These are phyloP conservation scores for Cryptoleucopteryx plumbea DNA, from an alignment of 2,113 vertebrate genomes.

Conservation along the genomic window DNA sequence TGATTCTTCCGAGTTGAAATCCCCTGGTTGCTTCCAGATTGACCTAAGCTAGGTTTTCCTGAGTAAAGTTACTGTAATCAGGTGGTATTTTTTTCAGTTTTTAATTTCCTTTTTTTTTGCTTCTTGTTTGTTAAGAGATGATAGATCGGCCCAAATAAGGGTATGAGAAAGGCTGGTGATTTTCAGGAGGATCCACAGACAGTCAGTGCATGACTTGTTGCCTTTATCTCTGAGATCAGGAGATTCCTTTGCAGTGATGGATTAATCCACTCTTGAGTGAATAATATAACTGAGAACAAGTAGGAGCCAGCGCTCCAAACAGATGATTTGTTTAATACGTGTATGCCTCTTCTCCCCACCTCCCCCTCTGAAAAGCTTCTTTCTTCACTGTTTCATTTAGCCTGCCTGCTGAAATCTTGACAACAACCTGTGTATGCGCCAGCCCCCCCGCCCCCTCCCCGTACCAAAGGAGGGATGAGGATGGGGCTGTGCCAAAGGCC, in stretches of 20 bases:
- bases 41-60: not conserved
- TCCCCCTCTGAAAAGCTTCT: not conserved
- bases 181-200: constrained; percentile 45
- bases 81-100: not conserved
- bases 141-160: constrained; percentile 41
- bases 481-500: not conserved
- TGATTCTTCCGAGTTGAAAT: not conserved
- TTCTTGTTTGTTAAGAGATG: not conserved
- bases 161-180: not conserved
- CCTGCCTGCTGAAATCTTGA: not conserved
- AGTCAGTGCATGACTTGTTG: constrained; percentile 37
- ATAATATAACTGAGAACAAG: constrained; percentile 51
- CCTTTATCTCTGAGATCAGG: constrained; percentile 63
- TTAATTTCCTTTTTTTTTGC: not conserved
- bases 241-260: constrained; percentile 61
- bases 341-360: not conserved
- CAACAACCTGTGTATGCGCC: not conserved
- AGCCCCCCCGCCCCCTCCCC: not conserved
- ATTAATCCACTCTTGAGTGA: constrained; percentile 56
- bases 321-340: constrained; percentile 42
- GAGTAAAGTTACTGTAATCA: not conserved
- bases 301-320: constrained; percentile 45
- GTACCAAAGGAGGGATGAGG: not conserved
- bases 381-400: constrained; percentile 32
- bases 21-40: not conserved